Base-by-base conservation (phyloP, 2,113 vertebrate genomes). In the Oreochromis spilurus region DNA sequence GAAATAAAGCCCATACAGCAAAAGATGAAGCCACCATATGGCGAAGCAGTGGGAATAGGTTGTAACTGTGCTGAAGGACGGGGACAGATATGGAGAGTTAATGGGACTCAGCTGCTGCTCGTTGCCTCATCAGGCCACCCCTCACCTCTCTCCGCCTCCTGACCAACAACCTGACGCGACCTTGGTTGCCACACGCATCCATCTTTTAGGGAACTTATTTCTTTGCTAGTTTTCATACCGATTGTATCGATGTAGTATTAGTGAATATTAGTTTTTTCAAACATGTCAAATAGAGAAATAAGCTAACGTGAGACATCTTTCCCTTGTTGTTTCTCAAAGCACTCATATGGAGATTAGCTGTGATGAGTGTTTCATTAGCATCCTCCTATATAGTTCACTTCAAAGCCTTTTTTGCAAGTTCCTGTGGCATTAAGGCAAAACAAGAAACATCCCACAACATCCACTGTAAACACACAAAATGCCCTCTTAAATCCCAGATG, bases 41-140 rank as follows among this genome's bases (percentile, higher is more conserved):
- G 88, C 9, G 82, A 88, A 60, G 82, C 90, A 19, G 89, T 55
- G 81, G 80, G 62, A 55, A 85, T 38, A 60, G 79, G 84, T 55
- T 84, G 87, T 7, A 62, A 85, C 84, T 86, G 88, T 31, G 87
- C 86, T 65, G 85, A 62, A 85, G 75, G 87, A 88, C 26, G 52
- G 81, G 38, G 72, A 85, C 88, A 72, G 89, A 95, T 89, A 90
- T 88, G 79, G 89, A 83, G 85, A 89, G 65, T 86, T 94, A 95
- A 95, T 95, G 95, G 93, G 94, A 92, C 94, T 94, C 94, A 94
- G 95, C 92, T 95, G 93, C 87, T 89, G 86, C 84, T 82, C 34
- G 38, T 65, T 52, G 89, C 86, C 90, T 93, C 93, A 95, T 95
- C 94, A 94, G 83, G 84, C 83, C 65, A 40, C 91, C 94, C 82